phyloP scores from a whole-genome alignment of 2,113 vertebrate species.

The Gadus macrocephalus region DNA sequence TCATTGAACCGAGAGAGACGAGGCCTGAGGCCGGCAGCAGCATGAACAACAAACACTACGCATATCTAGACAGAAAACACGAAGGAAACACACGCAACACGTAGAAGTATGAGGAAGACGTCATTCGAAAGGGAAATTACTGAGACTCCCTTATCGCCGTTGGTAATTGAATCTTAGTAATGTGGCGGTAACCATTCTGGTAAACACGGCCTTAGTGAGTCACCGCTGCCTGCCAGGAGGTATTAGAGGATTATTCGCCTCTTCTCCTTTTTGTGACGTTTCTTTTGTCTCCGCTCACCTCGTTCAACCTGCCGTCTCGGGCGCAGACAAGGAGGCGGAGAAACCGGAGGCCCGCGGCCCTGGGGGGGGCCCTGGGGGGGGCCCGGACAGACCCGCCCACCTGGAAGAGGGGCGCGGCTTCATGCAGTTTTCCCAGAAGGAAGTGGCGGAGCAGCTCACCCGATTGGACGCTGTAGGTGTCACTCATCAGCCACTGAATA shows the following conservation, averaged over 20 bases:
- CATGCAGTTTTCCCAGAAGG: slow-evolving; percentile 69
- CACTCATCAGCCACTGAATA: too few species aligned
- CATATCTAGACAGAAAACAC: neutral
- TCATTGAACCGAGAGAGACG: too few species aligned
- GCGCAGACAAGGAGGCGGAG: neutral
- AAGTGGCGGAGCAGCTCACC: slow-evolving; percentile 83
- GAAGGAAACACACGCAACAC: neutral
- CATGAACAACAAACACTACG: too few species aligned
- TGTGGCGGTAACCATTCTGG: too few species aligned
- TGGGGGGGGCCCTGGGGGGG: slow-evolving; percentile 39
- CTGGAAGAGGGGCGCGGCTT: slow-evolving; percentile 49
- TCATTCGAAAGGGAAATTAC: too few species aligned
- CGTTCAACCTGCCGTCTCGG: slow-evolving; percentile 41
- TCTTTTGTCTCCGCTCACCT: neutral
- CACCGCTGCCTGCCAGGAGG: too few species aligned
- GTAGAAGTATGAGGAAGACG: neutral
- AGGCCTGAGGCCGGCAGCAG: too few species aligned
- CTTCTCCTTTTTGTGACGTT: neutral
- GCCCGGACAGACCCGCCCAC: neutral
- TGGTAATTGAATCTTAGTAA: too few species aligned
- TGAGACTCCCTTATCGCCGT: neutral
- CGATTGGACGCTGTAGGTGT: slow-evolving; percentile 77
- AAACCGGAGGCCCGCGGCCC: slow-evolving; percentile 16
- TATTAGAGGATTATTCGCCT: too few species aligned
- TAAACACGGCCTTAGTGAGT: too few species aligned